Evolutionary conservation across 1,140 invertebrate genomes (phyloP).

Genomic region (Limonius californicus): DNA sequence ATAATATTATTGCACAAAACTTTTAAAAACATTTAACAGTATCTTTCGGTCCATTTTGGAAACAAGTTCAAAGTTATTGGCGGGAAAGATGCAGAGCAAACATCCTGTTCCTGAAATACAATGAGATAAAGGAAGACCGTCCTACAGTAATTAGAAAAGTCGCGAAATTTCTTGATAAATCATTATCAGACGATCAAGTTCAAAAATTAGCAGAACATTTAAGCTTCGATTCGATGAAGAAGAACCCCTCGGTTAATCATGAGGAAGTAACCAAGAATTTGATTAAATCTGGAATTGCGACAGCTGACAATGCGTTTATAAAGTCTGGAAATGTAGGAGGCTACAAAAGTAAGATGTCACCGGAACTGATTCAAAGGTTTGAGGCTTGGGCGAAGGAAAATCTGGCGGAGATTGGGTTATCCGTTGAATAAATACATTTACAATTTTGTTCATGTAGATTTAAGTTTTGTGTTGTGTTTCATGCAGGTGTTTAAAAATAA

Average conservation of each 20-base stretch:
- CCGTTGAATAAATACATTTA: too few species aligned
- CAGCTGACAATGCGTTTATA: constrained; percentile 37
- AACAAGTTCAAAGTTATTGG: constrained; percentile 59
- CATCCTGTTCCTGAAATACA: constrained; percentile 60
- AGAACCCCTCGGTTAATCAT: constrained; percentile 67
- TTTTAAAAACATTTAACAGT: constrained; percentile 43
- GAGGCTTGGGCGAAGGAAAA: background rate
- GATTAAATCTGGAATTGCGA: background rate
- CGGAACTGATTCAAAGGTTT: background rate
- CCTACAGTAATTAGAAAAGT: constrained; percentile 54
- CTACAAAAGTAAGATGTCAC: constrained; percentile 54
- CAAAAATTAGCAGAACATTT: constrained; percentile 55
- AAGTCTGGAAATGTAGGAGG: constrained; percentile 79
- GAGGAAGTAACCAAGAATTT: constrained; percentile 40
- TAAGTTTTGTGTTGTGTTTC: too few species aligned
- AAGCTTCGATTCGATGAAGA: constrained; percentile 62
- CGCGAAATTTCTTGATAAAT: constrained; percentile 56
- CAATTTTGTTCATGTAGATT: too few species aligned
- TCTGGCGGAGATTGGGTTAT: background rate
- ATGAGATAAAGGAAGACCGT: constrained; percentile 66
- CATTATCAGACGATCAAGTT: constrained; percentile 51
- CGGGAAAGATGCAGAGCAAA: constrained; percentile 52
- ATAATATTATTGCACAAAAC: background rate
- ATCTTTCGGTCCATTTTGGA: constrained; percentile 58
- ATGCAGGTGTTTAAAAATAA: too few species aligned